Base-by-base conservation (phyloP, 2,888 invertebrate species). In the Torymus texanus region DNA sequence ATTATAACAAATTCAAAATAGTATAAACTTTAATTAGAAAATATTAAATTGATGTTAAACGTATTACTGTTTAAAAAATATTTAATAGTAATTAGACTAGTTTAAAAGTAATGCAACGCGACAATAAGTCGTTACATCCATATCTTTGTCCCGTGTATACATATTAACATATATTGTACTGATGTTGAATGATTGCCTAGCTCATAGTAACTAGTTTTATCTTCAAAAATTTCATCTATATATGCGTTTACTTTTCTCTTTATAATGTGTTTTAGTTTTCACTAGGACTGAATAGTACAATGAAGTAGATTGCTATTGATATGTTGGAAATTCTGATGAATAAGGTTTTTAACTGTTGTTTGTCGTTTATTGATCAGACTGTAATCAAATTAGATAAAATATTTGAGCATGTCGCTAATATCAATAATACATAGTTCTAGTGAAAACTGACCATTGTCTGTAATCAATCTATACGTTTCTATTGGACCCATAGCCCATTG, bases 131-230 rank as follows among this genome's bases (percentile, higher is more conserved):
- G n/a, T 59, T 21, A 59, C 74, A 56, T 55, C 41, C 4, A 4
- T 58, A 51, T 62, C 16, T 72, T 2, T 29, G 14, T 58, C 11
- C 12, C 53, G 66, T 59, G 59, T 77, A 29, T 61, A 71, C 63
- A 81, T 77, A 70, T 81, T 80, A 41, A 41, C 41, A 41, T 68
- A 79, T 80, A 81, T 86, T 84, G 86, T 88, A 88, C 87, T 87
- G 85, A 83, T 87, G 86, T 89, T 89, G 86, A 75, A 86, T 87
- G 87, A 88, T 86, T 87, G 87, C 88, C 87, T 89, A 89, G 89
- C 89, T 89, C 89, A 90, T 89, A 89, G 88, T 86, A 85, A 84
- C 85, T 86, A 85, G 86, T 67, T 62, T 41, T 24, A 29, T 41
- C 75, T 41, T 18, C 58, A 55, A 67, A 76, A 2, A 56, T 67